Evolutionary conservation across 2,888 invertebrate genomes (phyloP), one percentile per base, ranked within the genome.

Genomic region (Luperina testacea): DNA sequence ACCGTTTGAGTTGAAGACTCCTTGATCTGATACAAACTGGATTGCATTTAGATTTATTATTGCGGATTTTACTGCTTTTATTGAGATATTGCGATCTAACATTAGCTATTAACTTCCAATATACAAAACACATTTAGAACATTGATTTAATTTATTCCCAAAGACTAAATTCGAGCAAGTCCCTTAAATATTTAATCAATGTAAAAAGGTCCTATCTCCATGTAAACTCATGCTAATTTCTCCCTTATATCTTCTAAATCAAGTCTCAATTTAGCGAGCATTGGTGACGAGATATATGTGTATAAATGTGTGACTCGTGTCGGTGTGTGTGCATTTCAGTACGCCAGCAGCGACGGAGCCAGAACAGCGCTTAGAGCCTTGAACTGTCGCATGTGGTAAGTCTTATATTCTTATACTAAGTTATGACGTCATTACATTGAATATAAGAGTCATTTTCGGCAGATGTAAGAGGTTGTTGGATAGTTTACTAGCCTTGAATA

Each of bases 291-390:
- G 80, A 78, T 91, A 89, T 93, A 92, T 95, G 91, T 90, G 91
- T 93, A 92, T 81, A 91, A 90, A 90, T 89, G 93, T 92, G 93
- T 93, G 94, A 94, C 84, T 92, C 92, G 90, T 94, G 92, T 93
- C 91, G 90, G 92, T 94, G 94, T 96, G 95, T 94, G 91, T 96
- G 93, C 89, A 94, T 98, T 98, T 97, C 98, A 98, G 98, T 98
- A 98, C 98, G 98, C 97, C 98, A 98, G 97, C 98, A 98, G 97
- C 98, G 98, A 97, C 98, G 98, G 97, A 98, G 98, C 97, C 98
- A 98, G 97, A 97, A 97, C 97, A 98, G 97, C 97, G 98, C 98
- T 96, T 98, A 98, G 97, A 97, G 94, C 96, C 97, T 95, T 97
- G 97, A 96, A 93, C 94, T 90, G 87, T 90, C 92, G 90, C 90